A percentile compares a stretch with the other conserved stretches of the same genome.
Evolutionary conservation across 2,797 vertebrate species (phyloP).

Genomic region (Enteromius radiatus): DNA sequence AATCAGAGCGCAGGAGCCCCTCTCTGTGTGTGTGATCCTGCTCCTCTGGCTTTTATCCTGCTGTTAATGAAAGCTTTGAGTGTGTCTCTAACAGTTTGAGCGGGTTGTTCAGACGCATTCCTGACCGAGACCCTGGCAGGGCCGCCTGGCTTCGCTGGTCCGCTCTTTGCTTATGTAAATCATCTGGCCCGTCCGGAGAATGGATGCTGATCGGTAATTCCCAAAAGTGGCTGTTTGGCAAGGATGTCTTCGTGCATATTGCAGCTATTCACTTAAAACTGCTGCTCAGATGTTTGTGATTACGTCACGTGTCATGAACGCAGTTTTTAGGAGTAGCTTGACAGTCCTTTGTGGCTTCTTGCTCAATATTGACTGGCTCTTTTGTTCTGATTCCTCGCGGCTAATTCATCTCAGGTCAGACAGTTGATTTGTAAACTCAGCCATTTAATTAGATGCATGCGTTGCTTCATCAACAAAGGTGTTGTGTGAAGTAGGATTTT

Average conservation of each 20-base stretch:
- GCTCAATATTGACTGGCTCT: neutral
- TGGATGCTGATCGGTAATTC: slow-evolving; percentile 11
- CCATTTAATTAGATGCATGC: slow-evolving; percentile 1
- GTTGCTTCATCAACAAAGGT: neutral
- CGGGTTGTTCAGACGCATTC: slow-evolving; percentile 7
- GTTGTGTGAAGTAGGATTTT: neutral
- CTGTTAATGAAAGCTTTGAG: neutral
- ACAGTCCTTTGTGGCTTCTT: neutral
- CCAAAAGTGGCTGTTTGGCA: slow-evolving; percentile 38
- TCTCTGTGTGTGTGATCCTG: neutral
- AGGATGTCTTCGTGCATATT: neutral
- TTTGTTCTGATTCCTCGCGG: slow-evolving; percentile 10
- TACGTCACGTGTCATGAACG: too few species aligned
- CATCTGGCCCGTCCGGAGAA: neutral
- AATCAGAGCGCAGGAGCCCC: neutral
- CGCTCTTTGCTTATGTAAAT: slow-evolving; percentile 11
- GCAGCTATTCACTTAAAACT: neutral
- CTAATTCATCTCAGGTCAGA: slow-evolving; percentile 19
- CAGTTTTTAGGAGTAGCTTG: neutral
- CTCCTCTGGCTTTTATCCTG: neutral
- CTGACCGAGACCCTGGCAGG: slow-evolving; percentile 3
- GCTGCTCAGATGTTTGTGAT: neutral
- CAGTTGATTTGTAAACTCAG: neutral
- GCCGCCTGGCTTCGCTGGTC: neutral
- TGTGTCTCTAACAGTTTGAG: neutral